A percentile compares a stretch with the other conserved stretches of the same genome.
These are phyloP conservation scores for Mellivora capensis DNA, from an alignment of 2,113 vertebrate genomes.

Conservation along the genomic window DNA sequence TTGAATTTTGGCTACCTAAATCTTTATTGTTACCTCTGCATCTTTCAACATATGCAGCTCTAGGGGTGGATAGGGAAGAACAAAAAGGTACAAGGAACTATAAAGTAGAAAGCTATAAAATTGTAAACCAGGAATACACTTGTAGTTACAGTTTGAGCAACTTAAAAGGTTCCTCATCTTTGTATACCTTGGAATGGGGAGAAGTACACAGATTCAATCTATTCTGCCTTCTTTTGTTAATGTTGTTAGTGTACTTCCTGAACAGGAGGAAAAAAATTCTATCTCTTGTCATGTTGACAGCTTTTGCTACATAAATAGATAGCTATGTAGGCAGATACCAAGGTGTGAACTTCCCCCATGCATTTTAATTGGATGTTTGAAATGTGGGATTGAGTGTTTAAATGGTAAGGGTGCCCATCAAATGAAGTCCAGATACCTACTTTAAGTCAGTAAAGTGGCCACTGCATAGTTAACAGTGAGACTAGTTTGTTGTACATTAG, in stretches of 20 bases:
- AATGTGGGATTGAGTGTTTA: constrained; percentile 69
- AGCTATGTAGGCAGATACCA: constrained; percentile 72
- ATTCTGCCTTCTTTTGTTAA: constrained; percentile 62
- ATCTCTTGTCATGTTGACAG: constrained; percentile 74
- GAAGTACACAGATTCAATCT: constrained; percentile 38
- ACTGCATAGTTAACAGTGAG: constrained; percentile 16
- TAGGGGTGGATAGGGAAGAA: neutral
- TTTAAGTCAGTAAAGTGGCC: constrained; percentile 34
- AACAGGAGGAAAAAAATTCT: constrained; percentile 36
- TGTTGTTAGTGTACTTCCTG: constrained; percentile 63
- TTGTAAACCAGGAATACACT: neutral
- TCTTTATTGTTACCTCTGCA: neutral
- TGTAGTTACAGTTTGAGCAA: neutral
- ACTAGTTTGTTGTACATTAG: neutral
- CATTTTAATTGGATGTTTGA: constrained; percentile 74
- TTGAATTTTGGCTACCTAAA: neutral
- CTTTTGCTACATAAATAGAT: constrained; percentile 76
- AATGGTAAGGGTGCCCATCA: constrained; percentile 66
- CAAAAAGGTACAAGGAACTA: neutral
- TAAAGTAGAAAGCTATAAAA: neutral
- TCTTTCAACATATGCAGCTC: neutral
- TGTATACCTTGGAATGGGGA: neutral
- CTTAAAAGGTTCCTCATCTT: neutral
- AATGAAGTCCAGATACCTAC: constrained; percentile 52
- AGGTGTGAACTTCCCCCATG: constrained; percentile 76